A percentile compares a stretch with the other conserved stretches of the same genome.
These are phyloP conservation scores for Pyrocephalus nanus DNA, from an alignment of 2,797 vertebrate genomes.

Conservation along the genomic window DNA sequence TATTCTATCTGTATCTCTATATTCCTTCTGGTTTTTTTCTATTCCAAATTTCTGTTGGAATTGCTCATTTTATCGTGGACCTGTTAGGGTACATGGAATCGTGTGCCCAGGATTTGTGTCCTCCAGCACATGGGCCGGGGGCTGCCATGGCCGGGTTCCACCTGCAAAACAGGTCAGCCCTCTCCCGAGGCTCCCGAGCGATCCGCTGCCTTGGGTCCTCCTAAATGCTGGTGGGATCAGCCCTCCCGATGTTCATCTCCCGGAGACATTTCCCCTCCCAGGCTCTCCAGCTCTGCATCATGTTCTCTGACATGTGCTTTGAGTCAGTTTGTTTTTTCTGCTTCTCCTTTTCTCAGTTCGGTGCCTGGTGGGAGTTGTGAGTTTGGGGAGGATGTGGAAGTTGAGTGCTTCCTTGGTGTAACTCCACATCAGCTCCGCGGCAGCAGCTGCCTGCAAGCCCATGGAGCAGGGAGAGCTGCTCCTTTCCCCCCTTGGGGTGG, in stretches of 20 bases:
- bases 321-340: background rate
- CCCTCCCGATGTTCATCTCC: rapidly evolving
- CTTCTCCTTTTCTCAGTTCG: background rate
- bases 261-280: background rate
- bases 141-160: rapidly evolving
- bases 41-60: background rate
- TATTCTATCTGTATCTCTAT: rapidly evolving
- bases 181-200: rapidly evolving
- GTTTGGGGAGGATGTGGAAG: background rate
- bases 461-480: rapidly evolving
- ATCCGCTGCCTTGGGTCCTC: rapidly evolving
- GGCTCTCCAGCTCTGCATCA: background rate
- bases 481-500: background rate
- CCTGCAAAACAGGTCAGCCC: rapidly evolving
- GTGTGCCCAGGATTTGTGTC: background rate
- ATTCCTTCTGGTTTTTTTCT: background rate
- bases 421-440: background rate
- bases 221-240: rapidly evolving
- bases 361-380: background rate
- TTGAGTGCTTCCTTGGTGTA: background rate
- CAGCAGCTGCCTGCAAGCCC: background rate
- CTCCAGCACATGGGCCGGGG: background rate
- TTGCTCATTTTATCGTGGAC: rapidly evolving
- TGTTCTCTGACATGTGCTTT: background rate
- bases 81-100: rapidly evolving